Base-by-base conservation (phyloP, 2,888 invertebrate genomes). In the Pseudoips prasinana region DNA sequence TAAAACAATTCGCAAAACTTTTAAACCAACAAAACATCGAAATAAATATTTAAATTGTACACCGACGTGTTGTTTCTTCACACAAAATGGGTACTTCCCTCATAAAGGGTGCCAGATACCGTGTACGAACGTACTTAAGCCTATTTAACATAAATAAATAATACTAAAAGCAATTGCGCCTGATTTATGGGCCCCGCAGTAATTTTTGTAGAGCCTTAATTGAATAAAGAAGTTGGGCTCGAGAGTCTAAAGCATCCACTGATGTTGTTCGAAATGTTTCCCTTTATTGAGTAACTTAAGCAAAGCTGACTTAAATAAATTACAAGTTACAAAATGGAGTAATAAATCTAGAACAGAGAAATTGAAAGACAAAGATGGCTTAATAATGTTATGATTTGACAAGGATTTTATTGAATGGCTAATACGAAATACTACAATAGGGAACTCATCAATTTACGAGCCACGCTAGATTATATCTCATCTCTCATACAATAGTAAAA, bases 111-210 rank as follows among this genome's bases (percentile, higher is more conserved):
- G 33, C 50, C 54, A 55, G 48, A 55, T 56, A 57, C 60, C 46
- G 39, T 58, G 58, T 58, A 59, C 57, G 60, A 58, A 52, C 51
- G 56, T 64, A 62, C 73, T 71, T 69, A 73, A 68, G 69, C 67
- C 67, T 77, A 69, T 76, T 78, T 79, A 70, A 68, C 75, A 78
- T 79, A 77, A 78, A 78, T 78, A 79, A 75, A 77, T 78, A 77
- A 79, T 71, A 72, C 66, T 55, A 58, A 52, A 58, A 57, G 77
- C 75, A 68, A 76, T 79, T 76, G 72, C 62, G 64, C 41, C 58
- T 77, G 77, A 79, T 76, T 77, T 75, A 79, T 76, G 61, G 58
- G 55, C 22, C 54, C 67, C 52, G 62, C 64, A 68, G 75, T 77
- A 73, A 73, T 76, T 77, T 78, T 76, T 75, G 66, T 65, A 56